Conservation (phyloP, 2,113 vertebrate genomes). For the Epinephelus moara region DNA sequence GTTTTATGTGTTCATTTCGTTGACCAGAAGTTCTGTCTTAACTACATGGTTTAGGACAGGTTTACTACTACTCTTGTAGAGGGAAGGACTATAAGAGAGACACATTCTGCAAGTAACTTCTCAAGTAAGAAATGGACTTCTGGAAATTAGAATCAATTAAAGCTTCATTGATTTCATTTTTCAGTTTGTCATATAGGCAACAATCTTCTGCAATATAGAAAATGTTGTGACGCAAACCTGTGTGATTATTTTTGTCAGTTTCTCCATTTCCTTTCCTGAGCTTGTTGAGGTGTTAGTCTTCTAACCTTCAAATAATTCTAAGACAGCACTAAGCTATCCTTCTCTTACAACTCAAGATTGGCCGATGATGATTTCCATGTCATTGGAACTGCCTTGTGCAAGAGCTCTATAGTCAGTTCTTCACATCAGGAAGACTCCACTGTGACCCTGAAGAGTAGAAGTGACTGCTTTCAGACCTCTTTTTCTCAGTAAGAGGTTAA, state of each 20-base stretch:
- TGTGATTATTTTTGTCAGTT: neutral
- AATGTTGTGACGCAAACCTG: neutral
- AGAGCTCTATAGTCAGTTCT: neutral
- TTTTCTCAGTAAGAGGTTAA: constrained; percentile 26
- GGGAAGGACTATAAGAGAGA: neutral
- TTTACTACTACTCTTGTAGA: neutral
- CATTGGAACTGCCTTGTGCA: constrained; percentile 3
- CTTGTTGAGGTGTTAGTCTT: neutral
- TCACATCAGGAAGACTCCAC: constrained; percentile 10
- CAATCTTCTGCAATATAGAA: neutral
- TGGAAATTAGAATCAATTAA: neutral
- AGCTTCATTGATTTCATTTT: neutral
- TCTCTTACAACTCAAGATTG: neutral
- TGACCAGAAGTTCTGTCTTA: constrained; percentile 5
- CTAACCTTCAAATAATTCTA: neutral
- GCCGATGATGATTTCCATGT: constrained; percentile 7
- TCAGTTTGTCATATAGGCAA: neutral
- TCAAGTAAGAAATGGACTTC: neutral
- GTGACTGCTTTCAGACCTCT: constrained; percentile 15
- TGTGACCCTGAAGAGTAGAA: constrained; percentile 16
- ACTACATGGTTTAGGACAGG: neutral
- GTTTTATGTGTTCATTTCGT: neutral
- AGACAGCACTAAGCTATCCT: neutral
- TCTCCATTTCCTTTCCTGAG: neutral
- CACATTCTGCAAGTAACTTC: neutral